A percentile compares a stretch with the other conserved stretches of the same genome.
Evolutionary conservation across 2,113 vertebrate species (phyloP).

Genomic region (Muscicapa adusta): DNA sequence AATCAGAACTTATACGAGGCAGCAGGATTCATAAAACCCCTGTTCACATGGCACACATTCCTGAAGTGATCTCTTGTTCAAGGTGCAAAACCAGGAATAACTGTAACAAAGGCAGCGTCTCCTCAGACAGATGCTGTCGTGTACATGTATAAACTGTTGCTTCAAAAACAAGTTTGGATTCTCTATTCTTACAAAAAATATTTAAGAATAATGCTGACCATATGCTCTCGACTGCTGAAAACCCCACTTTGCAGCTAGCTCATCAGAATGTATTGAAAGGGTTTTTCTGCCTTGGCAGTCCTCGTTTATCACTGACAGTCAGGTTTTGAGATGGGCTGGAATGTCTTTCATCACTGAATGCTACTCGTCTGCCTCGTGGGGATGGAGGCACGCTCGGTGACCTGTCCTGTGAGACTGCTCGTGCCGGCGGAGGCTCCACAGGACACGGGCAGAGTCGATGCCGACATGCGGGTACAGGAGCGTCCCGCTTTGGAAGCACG

Average conservation of each 20-base stretch:
- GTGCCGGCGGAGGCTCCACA: no score
- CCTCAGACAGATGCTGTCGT: background rate
- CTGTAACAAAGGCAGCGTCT: background rate
- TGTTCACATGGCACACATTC: background rate
- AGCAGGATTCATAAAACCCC: background rate
- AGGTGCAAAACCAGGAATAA: background rate
- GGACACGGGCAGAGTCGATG: background rate
- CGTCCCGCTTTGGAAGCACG: background rate
- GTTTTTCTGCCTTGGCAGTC: background rate
- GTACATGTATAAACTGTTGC: background rate
- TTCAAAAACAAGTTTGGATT: background rate
- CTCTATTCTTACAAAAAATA: background rate
- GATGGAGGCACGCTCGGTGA: background rate
- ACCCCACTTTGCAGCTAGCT: background rate
- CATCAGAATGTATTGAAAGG: background rate
- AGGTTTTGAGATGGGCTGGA: background rate
- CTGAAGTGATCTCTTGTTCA: background rate
- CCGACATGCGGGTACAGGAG: fast-evolving
- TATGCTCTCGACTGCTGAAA: background rate
- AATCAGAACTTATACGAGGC: background rate
- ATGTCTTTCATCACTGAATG: background rate
- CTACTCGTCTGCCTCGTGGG: background rate
- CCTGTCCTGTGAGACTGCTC: fast-evolving
- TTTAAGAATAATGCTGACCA: background rate
- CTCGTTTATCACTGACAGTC: background rate